These are phyloP conservation scores for Miichthys miiuy DNA, from an alignment of 2,797 vertebrate species.

Conservation along the genomic window DNA sequence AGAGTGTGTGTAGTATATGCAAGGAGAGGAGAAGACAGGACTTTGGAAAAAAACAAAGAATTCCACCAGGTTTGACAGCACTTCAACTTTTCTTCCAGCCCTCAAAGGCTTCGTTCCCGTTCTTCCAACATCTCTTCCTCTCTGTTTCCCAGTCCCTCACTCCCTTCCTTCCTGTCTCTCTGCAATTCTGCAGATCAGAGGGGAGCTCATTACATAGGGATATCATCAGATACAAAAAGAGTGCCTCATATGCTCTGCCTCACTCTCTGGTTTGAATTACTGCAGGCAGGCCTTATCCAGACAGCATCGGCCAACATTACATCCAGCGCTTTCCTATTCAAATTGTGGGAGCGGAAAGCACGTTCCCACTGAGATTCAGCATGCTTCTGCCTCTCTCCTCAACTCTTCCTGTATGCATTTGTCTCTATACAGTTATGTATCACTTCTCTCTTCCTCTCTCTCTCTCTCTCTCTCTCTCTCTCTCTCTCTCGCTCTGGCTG, in stretches of 20 bases:
- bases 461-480: constrained; percentile 28
- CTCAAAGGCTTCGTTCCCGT: constrained; percentile 41
- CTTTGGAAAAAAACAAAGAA: constrained; percentile 26
- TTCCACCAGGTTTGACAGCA: constrained; percentile 44
- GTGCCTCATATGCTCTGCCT: constrained; percentile 58
- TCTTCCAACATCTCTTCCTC: constrained; percentile 20
- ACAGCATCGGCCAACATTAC: constrained; percentile 54
- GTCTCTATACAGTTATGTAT: constrained; percentile 32
- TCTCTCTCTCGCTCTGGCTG: constrained; percentile 24
- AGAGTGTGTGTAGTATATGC: neutral
- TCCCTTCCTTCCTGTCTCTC: constrained; percentile 17
- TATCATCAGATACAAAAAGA: constrained; percentile 63
- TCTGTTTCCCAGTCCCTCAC: constrained; percentile 24
- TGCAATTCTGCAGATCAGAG: constrained; percentile 61
- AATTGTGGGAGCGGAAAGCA: constrained; percentile 44
- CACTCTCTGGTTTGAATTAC: constrained; percentile 71
- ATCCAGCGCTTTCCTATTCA: constrained; percentile 59
- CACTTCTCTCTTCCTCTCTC: constrained; percentile 9
- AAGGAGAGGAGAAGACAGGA: constrained; percentile 24
- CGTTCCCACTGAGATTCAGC: constrained; percentile 43
- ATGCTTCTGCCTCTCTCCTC: constrained; percentile 24
- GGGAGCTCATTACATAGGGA: constrained; percentile 64
- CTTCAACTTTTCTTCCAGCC: constrained; percentile 29
- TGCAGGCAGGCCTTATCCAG: constrained; percentile 61
- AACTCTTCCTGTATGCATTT: constrained; percentile 24